Conservation (phyloP, 2,888 invertebrate species). For the Limnephilus rhombicus region DNA sequence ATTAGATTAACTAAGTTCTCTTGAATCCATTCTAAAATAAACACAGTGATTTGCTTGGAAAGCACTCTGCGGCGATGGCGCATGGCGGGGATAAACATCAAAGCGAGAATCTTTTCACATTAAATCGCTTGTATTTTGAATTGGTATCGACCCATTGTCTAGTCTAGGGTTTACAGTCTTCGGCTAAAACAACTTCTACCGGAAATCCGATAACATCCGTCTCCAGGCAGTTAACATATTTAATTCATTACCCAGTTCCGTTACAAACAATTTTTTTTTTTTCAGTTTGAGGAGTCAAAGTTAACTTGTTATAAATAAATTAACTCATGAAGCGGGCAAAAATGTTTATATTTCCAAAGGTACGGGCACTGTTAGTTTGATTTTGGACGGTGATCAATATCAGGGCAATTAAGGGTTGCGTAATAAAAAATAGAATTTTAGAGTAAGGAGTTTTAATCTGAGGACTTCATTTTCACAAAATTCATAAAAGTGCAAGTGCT, state of each 20-base stretch:
- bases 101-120: background rate
- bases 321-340: too few relatives aligned
- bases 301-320: too few relatives aligned
- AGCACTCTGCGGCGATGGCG: background rate
- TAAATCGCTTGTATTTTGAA: background rate
- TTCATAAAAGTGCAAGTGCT: too few relatives aligned
- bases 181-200: background rate
- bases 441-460: too few relatives aligned
- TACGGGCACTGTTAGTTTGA: too few relatives aligned
- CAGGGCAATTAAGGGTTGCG: too few relatives aligned
- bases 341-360: too few relatives aligned
- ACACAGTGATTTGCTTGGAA: background rate
- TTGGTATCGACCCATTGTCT: background rate
- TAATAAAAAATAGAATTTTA: too few relatives aligned
- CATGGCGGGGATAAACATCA: background rate
- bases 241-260: background rate
- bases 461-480: too few relatives aligned
- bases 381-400: too few relatives aligned
- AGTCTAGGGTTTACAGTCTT: background rate
- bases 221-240: background rate
- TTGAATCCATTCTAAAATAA: background rate
- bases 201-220: background rate
- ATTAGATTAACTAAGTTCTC: background rate
- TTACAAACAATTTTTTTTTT: background rate
- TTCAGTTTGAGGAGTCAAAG: too few relatives aligned